Evolutionary conservation across 2,888 invertebrate genomes (phyloP), one percentile per base, ranked within the genome.

Genomic region (Latheticus oryzae): DNA sequence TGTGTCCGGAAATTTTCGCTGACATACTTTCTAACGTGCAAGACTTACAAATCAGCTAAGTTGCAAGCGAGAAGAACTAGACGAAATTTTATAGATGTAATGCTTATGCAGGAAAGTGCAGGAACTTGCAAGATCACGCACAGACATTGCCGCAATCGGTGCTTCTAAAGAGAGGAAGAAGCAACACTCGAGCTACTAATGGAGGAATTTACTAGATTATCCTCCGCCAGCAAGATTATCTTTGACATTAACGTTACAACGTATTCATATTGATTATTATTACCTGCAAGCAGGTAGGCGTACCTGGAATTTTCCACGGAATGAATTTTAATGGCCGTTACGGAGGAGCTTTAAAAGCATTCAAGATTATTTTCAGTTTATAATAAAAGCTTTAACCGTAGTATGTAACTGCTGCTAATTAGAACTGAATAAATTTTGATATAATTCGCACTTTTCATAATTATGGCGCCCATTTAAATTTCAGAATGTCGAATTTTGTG

Each of bases 41-140:
- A 15, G 37, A 35, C 37, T 35, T 47, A 47, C 33, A 11, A 54
- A 54, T 45, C 54, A 54, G 45, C 45, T 47, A 16, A 54, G 42
- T 32, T 54, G 54, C 54, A 54, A 40, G 26, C 37, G 32, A n/a
- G n/a, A n/a, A n/a, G n/a, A n/a, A n/a, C 48, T 37, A 13, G 19
- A 4, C 30, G 24, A 51, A n/a, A n/a, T n/a, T n/a, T n/a, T n/a
- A n/a, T n/a, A n/a, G n/a, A n/a, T n/a, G n/a, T 54, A 15, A 17
- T 15, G 30, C 47, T 47, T 47, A 19, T 51, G 38, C 38, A 38
- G 37, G 42, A 28, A 19, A 32, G 30, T 32, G 45, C 32, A 32
- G n/a, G 45, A 45, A 26, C 42, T 42, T 13, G 42, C 26, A n/a
- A n/a, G n/a, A n/a, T 19, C 12, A 32, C 11, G 7, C 32, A 32